These are phyloP conservation scores for Gryllus longicercus DNA, from an alignment of 2,888 invertebrate genomes.

Conservation along the genomic window DNA sequence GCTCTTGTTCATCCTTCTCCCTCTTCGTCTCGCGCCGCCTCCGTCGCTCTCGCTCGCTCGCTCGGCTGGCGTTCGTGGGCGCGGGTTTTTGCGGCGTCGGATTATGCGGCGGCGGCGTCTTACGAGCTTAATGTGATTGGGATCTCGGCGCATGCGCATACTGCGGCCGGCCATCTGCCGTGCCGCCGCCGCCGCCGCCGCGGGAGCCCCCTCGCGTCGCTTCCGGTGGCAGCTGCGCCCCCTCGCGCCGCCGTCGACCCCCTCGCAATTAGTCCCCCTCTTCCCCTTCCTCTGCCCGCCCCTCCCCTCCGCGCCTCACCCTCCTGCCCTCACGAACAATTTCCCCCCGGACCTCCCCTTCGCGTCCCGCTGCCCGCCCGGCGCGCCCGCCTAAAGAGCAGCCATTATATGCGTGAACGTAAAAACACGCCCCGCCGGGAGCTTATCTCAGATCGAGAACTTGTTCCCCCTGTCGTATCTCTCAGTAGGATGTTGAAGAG, in stretches of 20 bases:
- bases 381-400: background rate
- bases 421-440: background rate
- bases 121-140: constrained; percentile 26
- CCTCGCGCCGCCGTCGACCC: too few relatives aligned
- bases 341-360: background rate
- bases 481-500: background rate
- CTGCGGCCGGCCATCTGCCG: background rate
- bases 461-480: background rate
- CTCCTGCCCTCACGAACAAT: background rate
- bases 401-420: constrained; percentile 5
- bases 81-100: constrained; percentile 30
- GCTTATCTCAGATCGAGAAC: background rate
- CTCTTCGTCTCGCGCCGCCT: constrained; percentile 21
- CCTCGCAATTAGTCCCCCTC: too few relatives aligned
- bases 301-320: too few relatives aligned
- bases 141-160: constrained; percentile 17
- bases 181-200: background rate
- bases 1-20: constrained; percentile 24
- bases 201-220: background rate
- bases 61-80: constrained; percentile 26
- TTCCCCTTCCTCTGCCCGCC: too few relatives aligned
- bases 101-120: constrained; percentile 27
- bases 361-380: background rate
- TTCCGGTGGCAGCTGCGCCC: too few relatives aligned
- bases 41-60: background rate